These are phyloP conservation scores for Cacoxenus indagator DNA, from an alignment of 2,888 invertebrate species.

Conservation along the genomic window DNA sequence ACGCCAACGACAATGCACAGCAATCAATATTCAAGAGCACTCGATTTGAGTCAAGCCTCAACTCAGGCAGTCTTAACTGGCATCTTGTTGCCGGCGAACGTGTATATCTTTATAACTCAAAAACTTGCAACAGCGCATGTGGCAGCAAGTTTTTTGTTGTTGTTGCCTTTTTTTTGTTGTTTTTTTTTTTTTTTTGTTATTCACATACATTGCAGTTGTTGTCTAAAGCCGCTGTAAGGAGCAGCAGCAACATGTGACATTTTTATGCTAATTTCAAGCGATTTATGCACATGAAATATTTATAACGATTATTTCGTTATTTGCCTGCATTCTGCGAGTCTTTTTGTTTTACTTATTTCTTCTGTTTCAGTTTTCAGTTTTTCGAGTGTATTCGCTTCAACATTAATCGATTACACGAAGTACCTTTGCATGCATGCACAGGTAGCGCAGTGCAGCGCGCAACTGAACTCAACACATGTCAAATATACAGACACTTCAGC, in stretches of 20 bases:
- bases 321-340: neutral
- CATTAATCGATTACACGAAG: conserved; percentile 20
- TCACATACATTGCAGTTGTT: too few relatives aligned
- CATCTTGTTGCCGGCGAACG: too few relatives aligned
- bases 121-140: neutral
- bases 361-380: neutral
- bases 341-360: neutral
- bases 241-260: conserved; percentile 6
- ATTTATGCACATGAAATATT: conserved; percentile 22
- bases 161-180: too few relatives aligned
- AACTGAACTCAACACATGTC: neutral
- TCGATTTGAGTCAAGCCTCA: neutral
- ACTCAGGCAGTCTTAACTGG: neutral
- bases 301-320: conserved; percentile 14
- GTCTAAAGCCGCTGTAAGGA: neutral
- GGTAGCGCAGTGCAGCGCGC: neutral
- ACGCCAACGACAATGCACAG: neutral
- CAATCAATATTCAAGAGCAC: conserved; percentile 18
- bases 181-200: too few relatives aligned
- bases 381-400: neutral
- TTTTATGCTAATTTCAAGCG: conserved; percentile 24
- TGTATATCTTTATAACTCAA: neutral
- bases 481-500: neutral
- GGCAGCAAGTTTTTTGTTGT: neutral
- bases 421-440: neutral